A percentile compares a stretch with the other conserved stretches of the same genome.
phyloP scores from a whole-genome alignment of 2,888 invertebrate species.

The Eugnorisma glareosa region DNA sequence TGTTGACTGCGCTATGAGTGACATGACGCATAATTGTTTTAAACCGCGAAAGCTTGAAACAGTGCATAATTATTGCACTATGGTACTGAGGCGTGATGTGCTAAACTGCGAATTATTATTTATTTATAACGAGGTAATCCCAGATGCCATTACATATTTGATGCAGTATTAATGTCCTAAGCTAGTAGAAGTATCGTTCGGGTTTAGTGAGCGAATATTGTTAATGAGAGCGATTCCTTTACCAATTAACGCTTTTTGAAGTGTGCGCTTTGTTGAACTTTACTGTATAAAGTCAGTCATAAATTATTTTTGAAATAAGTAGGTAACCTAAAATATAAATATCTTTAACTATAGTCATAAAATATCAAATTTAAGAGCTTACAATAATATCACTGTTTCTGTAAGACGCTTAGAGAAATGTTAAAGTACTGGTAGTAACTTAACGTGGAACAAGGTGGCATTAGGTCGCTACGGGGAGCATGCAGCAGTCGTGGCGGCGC shows the following conservation, averaged over 20 bases:
- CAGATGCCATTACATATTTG: conserved; percentile 22
- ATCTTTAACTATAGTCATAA: conserved; percentile 32
- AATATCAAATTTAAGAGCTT: conserved; percentile 67
- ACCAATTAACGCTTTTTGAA: conserved; percentile 21
- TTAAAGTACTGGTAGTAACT: conserved; percentile 18
- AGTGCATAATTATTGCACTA: neutral
- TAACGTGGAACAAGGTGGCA: neutral
- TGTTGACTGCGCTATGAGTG: no score
- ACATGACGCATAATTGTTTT: no score
- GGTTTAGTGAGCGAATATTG: conserved; percentile 24
- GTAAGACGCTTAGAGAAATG: conserved; percentile 52
- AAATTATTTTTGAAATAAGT: conserved; percentile 54
- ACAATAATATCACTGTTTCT: conserved; percentile 64
- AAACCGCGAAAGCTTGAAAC: no score
- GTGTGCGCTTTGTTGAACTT: conserved; percentile 51
- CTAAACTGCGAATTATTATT: conserved; percentile 3
- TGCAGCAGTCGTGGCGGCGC: no score
- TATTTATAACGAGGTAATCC: neutral
- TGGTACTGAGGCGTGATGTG: neutral
- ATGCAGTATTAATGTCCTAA: conserved; percentile 37
- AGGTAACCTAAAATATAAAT: conserved; percentile 29
- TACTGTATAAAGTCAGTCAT: conserved; percentile 48
- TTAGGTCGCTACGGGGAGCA: neutral
- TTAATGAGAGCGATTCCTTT: conserved; percentile 15
- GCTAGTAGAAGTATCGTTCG: conserved; percentile 23